A percentile compares a stretch with the other conserved stretches of the same genome.
phyloP scores from a whole-genome alignment of 2,797 vertebrate genomes.

The Simalia tracyae region DNA sequence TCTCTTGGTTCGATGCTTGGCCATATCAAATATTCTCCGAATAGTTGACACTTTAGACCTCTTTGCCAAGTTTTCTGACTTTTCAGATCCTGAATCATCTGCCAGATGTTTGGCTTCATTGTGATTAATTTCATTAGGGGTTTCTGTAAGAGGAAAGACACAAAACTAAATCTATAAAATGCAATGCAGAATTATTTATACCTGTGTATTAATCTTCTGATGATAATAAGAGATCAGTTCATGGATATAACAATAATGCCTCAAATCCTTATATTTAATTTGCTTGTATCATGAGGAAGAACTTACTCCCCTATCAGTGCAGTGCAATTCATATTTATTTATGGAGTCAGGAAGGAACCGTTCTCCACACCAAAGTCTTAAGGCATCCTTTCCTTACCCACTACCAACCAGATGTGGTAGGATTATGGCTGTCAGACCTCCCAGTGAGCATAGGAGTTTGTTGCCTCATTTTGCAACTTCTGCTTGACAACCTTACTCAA shows the following conservation, averaged over 20 bases:
- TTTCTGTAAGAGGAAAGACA: conserved; percentile 67
- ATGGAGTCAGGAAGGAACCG: neutral
- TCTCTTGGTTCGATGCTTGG: conserved; percentile 79
- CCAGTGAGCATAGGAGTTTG: too few relatives aligned
- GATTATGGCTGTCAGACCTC: too few relatives aligned
- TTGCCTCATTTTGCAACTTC: neutral
- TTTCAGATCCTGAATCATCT: conserved; percentile 60
- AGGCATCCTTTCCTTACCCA: too few relatives aligned
- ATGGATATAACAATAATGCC: neutral
- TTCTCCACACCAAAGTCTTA: neutral
- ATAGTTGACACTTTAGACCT: conserved; percentile 70
- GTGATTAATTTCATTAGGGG: conserved; percentile 59
- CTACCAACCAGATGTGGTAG: too few relatives aligned
- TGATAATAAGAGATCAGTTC: neutral
- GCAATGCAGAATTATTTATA: neutral
- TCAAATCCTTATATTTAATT: neutral
- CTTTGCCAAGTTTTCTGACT: conserved; percentile 71
- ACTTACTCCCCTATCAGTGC: neutral
- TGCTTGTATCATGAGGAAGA: neutral
- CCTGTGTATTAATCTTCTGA: neutral
- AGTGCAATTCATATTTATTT: too few relatives aligned
- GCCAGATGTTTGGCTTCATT: conserved; percentile 73
- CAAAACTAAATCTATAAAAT: conserved; percentile 4
- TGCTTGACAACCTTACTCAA: neutral
- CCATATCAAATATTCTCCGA: conserved; percentile 74